Base-by-base conservation (phyloP, 2,888 invertebrate species). In the Rugalucina vietnamica region DNA sequence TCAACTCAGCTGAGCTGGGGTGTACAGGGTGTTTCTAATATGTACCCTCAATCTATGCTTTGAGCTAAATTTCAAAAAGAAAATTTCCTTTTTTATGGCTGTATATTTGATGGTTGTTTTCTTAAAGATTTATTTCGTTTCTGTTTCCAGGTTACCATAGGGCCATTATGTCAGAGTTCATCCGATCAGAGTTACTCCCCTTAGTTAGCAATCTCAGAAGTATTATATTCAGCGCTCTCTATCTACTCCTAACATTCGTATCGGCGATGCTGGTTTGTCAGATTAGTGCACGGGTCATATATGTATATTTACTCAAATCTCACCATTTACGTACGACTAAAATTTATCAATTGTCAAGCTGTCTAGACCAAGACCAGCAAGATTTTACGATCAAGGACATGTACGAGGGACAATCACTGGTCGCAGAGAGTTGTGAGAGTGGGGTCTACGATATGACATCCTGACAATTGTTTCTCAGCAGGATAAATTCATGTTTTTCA, bases 361-460 rank as follows among this genome's bases (percentile, higher is more conserved):
- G 60, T 29, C 24, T 76, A 1, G 74, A 77, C 24, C 73, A 80
- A 37, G 79, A 79, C n/a, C 80, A 71, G 8, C 82, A 81, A 24
- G 82, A 78, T 32, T 79, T 81, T 76, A 85, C 57, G 14, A 85
- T 85, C 34, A 88, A 88, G 39, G 89, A 90, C 36, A 90, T 92
- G 70, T 91, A 92, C 84, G 88, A 90, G 65, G 91, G 91, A 71
- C 91, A 91, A 57, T 93, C 93, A 0, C 89, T 91, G 89, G 89
- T 93, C 71, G 88, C 88, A 0, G 92, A 93, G 82, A 93, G 93
- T 81, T 92, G 92, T 78, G 92, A 93, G 79, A 93, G 93, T 82
- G 93, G 93, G 0, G 93, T 93, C 0, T 92, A 91, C 60, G 91
- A 88, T 72, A 81, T 87, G 80, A 85, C 79, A 1, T 54, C 73